Conservation (phyloP, 1,140 invertebrate genomes). For the Heliconius nattereri region DNA sequence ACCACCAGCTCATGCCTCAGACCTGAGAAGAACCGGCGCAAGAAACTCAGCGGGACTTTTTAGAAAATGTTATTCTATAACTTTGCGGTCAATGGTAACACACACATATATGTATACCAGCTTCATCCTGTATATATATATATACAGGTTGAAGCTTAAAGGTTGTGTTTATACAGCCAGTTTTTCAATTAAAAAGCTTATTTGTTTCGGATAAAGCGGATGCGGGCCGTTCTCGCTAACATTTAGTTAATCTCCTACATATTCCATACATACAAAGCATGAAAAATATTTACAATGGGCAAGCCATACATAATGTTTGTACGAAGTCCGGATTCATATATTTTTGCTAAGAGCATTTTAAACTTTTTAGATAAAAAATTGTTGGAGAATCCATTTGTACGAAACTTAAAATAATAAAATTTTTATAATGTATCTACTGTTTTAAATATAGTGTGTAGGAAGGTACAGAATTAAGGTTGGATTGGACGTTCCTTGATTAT, state of each 20-base stretch:
- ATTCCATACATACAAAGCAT: constrained; percentile 13
- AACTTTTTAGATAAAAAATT: neutral
- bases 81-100: neutral
- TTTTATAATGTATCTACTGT: neutral
- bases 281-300: constrained; percentile 20
- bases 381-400: neutral
- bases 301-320: constrained; percentile 11
- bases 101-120: neutral
- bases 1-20: no score
- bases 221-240: constrained; percentile 16
- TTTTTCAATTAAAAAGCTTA: constrained; percentile 19
- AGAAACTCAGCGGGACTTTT: no score
- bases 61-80: neutral
- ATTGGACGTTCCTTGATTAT: no score
- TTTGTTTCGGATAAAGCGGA: constrained; percentile 17
- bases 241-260: constrained; percentile 23
- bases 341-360: neutral
- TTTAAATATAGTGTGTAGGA: neutral
- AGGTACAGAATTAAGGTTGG: no score
- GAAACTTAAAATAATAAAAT: neutral
- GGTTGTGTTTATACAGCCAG: neutral
- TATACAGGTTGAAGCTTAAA: neutral
- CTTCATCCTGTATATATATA: no score
- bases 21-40: no score
- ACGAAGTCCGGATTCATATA: neutral